Percentiles rank a stretch among this genome's conserved stretches.
phyloP scores from a whole-genome alignment of 2,113 vertebrate species.

The Melanerpes formicivorus region DNA sequence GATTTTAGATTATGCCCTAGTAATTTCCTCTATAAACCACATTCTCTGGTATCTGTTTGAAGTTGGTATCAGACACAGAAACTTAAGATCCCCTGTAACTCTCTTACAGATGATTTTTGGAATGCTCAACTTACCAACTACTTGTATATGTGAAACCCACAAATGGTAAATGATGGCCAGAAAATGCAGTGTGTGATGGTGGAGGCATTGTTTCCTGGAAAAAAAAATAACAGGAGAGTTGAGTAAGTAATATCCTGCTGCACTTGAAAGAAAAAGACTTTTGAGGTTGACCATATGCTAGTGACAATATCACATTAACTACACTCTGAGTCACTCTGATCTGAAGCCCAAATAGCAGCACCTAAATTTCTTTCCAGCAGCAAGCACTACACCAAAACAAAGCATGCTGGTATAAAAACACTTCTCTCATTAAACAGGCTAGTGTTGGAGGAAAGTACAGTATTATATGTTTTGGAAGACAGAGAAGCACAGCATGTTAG shows the following conservation, averaged over 20 bases:
- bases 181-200: slow-evolving; percentile 95
- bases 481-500: too few relatives aligned
- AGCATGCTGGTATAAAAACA: not conserved
- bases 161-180: slow-evolving; percentile 97
- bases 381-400: not conserved
- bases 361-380: not conserved
- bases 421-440: not conserved
- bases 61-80: not conserved
- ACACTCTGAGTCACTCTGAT: not conserved
- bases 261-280: not conserved
- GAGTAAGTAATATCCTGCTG: not conserved
- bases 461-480: not conserved
- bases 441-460: not conserved
- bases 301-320: not conserved
- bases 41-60: not conserved
- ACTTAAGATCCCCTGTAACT: not conserved
- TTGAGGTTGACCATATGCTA: not conserved
- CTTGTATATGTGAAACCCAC: slow-evolving; percentile 98
- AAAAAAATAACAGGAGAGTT: slow-evolving; percentile 21
- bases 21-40: not conserved
- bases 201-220: slow-evolving; percentile 96
- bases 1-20: not conserved
- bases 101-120: not conserved
- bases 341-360: not conserved
- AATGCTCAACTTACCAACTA: slow-evolving; percentile 88